These are phyloP conservation scores for Gisinianus flammeolus DNA, from an alignment of 2,888 invertebrate genomes.

Conservation along the genomic window DNA sequence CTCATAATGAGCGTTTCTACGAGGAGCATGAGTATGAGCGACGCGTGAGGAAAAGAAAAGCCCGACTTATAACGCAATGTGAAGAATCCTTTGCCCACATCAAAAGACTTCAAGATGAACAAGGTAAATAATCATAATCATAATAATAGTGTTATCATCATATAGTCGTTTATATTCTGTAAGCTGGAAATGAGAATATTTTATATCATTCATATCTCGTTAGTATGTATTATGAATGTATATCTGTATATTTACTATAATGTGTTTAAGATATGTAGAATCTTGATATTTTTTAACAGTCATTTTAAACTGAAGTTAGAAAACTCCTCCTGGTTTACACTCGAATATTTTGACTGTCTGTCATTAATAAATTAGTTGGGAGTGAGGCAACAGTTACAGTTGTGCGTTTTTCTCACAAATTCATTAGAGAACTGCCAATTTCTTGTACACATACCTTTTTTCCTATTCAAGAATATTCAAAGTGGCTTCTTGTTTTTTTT, in stretches of 20 bases:
- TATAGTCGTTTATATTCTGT: neutral
- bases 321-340: neutral
- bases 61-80: conserved; percentile 87
- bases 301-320: neutral
- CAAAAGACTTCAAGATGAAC: conserved; percentile 74
- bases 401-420: neutral
- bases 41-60: conserved; percentile 86
- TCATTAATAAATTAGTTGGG: neutral
- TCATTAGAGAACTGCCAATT: neutral
- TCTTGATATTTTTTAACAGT: neutral
- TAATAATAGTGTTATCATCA: neutral
- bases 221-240: neutral
- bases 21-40: conserved; percentile 97
- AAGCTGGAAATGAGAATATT: neutral
- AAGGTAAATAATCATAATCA: conserved; percentile 61
- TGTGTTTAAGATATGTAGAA: too few relatives aligned
- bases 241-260: neutral
- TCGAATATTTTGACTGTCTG: neutral
- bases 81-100: conserved; percentile 99
- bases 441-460: too few relatives aligned
- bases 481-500: too few relatives aligned
- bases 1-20: conserved; percentile 96
- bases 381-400: neutral
- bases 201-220: neutral
- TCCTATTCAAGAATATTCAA: neutral